These are phyloP conservation scores for Dendrophyllia cribrosa DNA, from an alignment of 64 coral and sea anemone genomes.

Conservation along the genomic window DNA sequence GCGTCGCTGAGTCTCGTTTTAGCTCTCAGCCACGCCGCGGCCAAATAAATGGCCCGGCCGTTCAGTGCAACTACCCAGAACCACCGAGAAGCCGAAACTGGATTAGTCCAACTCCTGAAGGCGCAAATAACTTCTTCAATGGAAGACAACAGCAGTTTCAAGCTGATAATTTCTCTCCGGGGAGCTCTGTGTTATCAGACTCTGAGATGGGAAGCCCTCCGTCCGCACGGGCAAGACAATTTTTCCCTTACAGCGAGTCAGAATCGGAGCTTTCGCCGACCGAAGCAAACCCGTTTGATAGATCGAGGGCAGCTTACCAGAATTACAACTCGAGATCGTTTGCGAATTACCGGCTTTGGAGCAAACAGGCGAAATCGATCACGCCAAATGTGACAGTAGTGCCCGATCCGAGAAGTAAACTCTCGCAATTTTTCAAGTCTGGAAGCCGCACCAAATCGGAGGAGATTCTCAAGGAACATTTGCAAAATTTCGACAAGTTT, in stretches of 20 bases:
- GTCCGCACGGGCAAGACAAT: neutral
- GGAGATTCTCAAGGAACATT: conserved; percentile 69
- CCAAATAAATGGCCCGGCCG: conserved; percentile 56
- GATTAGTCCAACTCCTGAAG: neutral
- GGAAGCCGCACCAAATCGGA: conserved; percentile 68
- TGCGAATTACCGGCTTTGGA: conserved; percentile 60
- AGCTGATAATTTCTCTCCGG: conserved; percentile 44
- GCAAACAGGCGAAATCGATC: conserved; percentile 46
- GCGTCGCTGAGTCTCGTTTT: conserved; percentile 72
- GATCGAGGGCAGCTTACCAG: conserved; percentile 5
- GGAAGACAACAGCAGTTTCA: conserved; percentile 23
- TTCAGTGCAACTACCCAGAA: conserved; percentile 55
- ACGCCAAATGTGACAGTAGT: conserved; percentile 69
- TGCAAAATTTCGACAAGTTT: conserved; percentile 62
- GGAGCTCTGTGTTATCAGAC: conserved; percentile 14
- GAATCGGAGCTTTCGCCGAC: conserved; percentile 24
- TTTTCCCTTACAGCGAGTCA: conserved; percentile 11
- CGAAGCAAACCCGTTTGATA: conserved; percentile 25
- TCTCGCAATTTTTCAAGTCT: conserved; percentile 47
- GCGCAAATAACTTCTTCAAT: neutral
- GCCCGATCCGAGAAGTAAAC: conserved; percentile 51
- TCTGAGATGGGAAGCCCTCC: conserved; percentile 13
- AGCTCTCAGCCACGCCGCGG: conserved; percentile 52
- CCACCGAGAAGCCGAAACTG: conserved; percentile 55
- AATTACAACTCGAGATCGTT: conserved; percentile 55